Evolutionary conservation across 1,140 invertebrate genomes (phyloP).

Genomic region (Chironomus striatipennis): DNA sequence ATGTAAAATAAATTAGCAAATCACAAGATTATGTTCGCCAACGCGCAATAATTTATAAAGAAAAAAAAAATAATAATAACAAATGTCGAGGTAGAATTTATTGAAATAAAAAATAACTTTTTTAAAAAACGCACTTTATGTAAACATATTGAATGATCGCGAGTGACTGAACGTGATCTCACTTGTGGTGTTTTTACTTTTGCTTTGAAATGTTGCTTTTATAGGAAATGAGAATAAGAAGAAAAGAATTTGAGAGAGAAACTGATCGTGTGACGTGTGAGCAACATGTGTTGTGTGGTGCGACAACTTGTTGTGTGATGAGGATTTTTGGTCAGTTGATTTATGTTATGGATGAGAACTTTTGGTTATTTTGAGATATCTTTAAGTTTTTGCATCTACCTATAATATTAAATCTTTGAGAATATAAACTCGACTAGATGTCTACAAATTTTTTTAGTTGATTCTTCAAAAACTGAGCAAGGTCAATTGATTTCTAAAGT

Average conservation of each 20-base stretch:
- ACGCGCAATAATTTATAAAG: neutral
- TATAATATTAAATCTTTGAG: too few relatives aligned
- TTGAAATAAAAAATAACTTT: neutral
- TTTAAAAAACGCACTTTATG: neutral
- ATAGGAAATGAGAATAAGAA: neutral
- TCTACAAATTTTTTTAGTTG: too few relatives aligned
- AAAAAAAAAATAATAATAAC: neutral
- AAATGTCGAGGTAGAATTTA: neutral
- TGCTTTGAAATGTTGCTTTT: neutral
- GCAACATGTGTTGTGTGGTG: neutral
- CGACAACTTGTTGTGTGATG: too few relatives aligned
- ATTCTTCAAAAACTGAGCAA: too few relatives aligned
- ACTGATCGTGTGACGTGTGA: neutral
- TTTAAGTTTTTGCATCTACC: too few relatives aligned
- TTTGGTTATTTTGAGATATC: too few relatives aligned
- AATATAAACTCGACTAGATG: too few relatives aligned
- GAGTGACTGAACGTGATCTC: conserved; percentile 4
- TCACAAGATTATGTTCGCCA: neutral
- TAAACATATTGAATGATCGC: conserved; percentile 15
- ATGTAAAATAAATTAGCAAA: neutral
- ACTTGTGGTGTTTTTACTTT: neutral
- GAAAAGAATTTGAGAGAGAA: neutral
- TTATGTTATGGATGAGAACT: too few relatives aligned
- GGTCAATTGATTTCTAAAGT: too few relatives aligned
- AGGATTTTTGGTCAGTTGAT: too few relatives aligned